A percentile compares a stretch with the other conserved stretches of the same genome.
These are phyloP conservation scores for Papilio demoleus DNA, from an alignment of 2,888 invertebrate species.

Conservation along the genomic window DNA sequence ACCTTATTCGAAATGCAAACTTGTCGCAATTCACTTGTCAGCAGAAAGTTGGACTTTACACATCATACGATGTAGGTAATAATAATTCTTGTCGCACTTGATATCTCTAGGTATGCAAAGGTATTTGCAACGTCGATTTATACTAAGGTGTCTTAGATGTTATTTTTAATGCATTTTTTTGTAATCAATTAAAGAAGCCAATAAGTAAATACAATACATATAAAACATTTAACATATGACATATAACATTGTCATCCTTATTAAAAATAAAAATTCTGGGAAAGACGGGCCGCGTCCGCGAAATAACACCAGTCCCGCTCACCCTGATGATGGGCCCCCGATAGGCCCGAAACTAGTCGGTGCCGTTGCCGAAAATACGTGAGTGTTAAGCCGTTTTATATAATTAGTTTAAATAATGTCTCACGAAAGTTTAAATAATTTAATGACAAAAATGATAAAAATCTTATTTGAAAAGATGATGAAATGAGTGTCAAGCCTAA, in stretches of 20 bases:
- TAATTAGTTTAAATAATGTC: too few species aligned
- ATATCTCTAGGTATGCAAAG: constrained; percentile 30
- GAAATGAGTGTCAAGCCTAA: neutral
- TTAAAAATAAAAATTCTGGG: too few species aligned
- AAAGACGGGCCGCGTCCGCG: too few species aligned
- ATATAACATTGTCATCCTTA: too few species aligned
- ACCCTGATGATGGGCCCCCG: too few species aligned
- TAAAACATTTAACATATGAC: neutral
- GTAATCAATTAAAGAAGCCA: too few species aligned
- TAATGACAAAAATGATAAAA: neutral
- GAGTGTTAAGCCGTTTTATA: too few species aligned
- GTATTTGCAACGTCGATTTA: constrained; percentile 38
- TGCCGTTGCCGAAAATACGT: too few species aligned
- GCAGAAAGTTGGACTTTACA: constrained; percentile 35
- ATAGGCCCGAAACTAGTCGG: too few species aligned
- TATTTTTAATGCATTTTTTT: neutral
- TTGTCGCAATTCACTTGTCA: neutral
- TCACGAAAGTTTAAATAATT: too few species aligned
- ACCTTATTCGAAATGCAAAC: neutral
- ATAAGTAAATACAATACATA: neutral
- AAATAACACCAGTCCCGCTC: neutral
- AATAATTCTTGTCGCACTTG: neutral
- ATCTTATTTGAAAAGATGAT: neutral
- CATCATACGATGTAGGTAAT: constrained; percentile 17
- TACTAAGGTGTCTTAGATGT: neutral